Conservation (phyloP, 2,113 vertebrate genomes). For the Mola mola region DNA sequence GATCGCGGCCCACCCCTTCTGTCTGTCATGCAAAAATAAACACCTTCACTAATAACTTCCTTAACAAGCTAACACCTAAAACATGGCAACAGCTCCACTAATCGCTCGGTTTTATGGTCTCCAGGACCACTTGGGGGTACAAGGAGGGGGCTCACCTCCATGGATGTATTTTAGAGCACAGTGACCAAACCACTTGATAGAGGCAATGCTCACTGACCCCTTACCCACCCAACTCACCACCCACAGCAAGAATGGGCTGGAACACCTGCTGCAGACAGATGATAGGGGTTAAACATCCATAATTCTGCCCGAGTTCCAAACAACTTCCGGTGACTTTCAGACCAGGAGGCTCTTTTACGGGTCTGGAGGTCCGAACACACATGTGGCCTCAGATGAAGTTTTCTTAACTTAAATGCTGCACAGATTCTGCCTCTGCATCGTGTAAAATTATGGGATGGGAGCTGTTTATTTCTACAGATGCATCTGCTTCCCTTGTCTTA, state of each 20-base stretch:
- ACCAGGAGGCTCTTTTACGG: slow-evolving; percentile 19
- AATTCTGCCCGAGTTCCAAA: slow-evolving; percentile 59
- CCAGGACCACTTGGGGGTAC: slow-evolving; percentile 48
- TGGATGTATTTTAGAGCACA: slow-evolving; percentile 46
- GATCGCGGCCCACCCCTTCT: slow-evolving; percentile 38
- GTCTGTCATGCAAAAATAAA: slow-evolving; percentile 83
- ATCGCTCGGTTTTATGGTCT: slow-evolving; percentile 79
- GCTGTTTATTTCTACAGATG: slow-evolving; percentile 34
- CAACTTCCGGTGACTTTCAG: slow-evolving; percentile 16
- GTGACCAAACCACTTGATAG: slow-evolving; percentile 45
- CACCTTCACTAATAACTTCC: slow-evolving; percentile 77
- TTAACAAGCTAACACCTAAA: slow-evolving; percentile 86
- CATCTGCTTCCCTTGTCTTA: slow-evolving; percentile 17
- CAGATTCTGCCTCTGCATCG: slow-evolving; percentile 22
- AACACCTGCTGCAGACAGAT: slow-evolving; percentile 55
- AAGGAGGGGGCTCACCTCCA: slow-evolving; percentile 37
- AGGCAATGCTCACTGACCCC: slow-evolving; percentile 32
- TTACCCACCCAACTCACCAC: slow-evolving; percentile 29
- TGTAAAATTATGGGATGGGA: slow-evolving; percentile 10
- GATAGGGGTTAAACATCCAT: slow-evolving; percentile 63
- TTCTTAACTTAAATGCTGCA: slow-evolving; percentile 13
- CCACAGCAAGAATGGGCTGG: slow-evolving; percentile 34
- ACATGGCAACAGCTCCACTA: slow-evolving; percentile 80
- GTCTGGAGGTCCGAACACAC: slow-evolving; percentile 31
- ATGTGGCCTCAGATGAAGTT: slow-evolving; percentile 22